These are phyloP conservation scores for Cryptus viduatorius DNA, from an alignment of 2,888 invertebrate genomes.

Conservation along the genomic window DNA sequence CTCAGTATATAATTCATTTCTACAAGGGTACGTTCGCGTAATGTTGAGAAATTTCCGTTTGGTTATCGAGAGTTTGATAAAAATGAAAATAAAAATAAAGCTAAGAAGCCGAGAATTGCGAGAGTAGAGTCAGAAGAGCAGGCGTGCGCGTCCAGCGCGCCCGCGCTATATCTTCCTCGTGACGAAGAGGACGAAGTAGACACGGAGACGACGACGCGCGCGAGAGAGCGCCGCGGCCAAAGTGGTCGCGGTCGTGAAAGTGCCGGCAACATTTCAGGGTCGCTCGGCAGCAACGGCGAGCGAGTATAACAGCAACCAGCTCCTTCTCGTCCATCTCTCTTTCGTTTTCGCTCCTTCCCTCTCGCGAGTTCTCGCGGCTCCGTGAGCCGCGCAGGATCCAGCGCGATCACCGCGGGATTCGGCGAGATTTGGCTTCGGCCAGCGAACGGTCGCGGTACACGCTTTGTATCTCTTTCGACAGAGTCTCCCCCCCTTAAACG, in stretches of 20 bases:
- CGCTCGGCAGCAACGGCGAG: constrained; percentile 72
- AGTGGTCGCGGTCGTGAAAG: constrained; percentile 83
- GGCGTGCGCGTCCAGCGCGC: constrained; percentile 49
- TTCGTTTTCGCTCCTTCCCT: constrained; percentile 48
- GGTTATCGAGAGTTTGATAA: constrained; percentile 19
- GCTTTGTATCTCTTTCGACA: constrained; percentile 32
- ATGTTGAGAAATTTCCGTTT: constrained; percentile 20
- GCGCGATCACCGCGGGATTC: constrained; percentile 71
- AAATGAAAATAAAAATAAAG: constrained; percentile 31
- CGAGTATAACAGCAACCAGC: constrained; percentile 50
- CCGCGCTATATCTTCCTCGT: constrained; percentile 48
- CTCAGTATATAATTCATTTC: too few relatives aligned
- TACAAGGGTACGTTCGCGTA: not conserved
- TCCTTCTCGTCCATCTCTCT: constrained; percentile 72
- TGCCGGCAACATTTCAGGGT: constrained; percentile 81
- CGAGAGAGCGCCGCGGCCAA: constrained; percentile 71
- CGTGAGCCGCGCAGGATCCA: constrained; percentile 73
- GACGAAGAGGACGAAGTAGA: constrained; percentile 65
- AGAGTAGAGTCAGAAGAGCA: constrained; percentile 56
- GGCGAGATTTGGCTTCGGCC: constrained; percentile 69
- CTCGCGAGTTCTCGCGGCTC: constrained; percentile 55
- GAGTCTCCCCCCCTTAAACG: not conserved
- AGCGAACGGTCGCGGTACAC: constrained; percentile 63
- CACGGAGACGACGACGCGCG: constrained; percentile 73
- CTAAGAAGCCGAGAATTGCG: constrained; percentile 1